phyloP scores from a whole-genome alignment of 2,888 invertebrate genomes.

The Cephus pulcher region DNA sequence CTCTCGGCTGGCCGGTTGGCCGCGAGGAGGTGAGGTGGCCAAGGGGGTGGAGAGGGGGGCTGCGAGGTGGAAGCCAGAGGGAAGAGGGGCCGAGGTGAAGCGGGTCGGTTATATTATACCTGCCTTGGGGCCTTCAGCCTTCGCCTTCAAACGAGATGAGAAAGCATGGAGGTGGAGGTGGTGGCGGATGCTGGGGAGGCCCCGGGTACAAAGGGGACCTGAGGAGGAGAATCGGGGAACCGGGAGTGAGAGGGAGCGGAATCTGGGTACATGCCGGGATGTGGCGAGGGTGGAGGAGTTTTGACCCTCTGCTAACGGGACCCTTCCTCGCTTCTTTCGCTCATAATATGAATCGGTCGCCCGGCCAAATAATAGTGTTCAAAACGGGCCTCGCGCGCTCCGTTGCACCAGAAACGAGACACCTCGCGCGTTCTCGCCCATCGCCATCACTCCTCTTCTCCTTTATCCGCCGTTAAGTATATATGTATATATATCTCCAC shows the following conservation, averaged over 20 bases:
- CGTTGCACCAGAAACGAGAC: conserved; percentile 43
- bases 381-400: conserved; percentile 35
- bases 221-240: conserved; percentile 7
- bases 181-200: conserved; percentile 21
- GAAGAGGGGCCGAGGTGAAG: conserved; percentile 16
- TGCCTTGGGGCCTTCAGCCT: conserved; percentile 54
- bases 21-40: conserved; percentile 11
- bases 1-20: conserved; percentile 44
- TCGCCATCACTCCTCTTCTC: conserved; percentile 8
- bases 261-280: neutral
- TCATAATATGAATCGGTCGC: conserved; percentile 57
- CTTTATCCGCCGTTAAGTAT: conserved; percentile 8
- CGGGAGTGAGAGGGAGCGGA: conserved; percentile 16
- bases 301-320: conserved; percentile 64
- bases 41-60: neutral
- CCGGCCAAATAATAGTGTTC: conserved; percentile 57
- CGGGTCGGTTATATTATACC: conserved; percentile 56
- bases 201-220: conserved; percentile 8
- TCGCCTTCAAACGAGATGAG: conserved; percentile 61
- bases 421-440: conserved; percentile 31
- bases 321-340: conserved; percentile 60
- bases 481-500: neutral
- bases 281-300: conserved; percentile 44
- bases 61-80: conserved; percentile 7
- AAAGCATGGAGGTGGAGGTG: conserved; percentile 44